phyloP scores from a whole-genome alignment of 1,140 invertebrate species.

The Anastrepha obliqua region DNA sequence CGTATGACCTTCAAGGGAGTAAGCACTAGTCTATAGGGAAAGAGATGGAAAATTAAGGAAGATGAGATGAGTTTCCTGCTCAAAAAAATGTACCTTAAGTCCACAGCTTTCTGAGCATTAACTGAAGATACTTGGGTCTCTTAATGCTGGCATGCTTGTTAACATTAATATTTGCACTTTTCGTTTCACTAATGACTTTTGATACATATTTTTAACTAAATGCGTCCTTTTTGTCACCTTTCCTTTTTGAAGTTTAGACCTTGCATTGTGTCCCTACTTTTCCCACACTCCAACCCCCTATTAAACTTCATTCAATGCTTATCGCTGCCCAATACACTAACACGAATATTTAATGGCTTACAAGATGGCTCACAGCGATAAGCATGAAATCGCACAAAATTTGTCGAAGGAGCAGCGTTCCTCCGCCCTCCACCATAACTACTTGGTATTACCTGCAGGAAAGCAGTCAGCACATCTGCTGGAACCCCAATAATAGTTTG shows the following conservation, averaged over 20 bases:
- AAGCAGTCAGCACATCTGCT: not conserved
- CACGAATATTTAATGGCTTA: conserved; percentile 21
- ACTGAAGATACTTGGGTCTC: no score
- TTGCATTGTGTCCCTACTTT: not conserved
- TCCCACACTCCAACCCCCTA: not conserved
- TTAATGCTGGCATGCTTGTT: no score
- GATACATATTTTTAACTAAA: no score
- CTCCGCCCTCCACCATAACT: not conserved
- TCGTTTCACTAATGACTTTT: no score
- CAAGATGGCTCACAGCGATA: not conserved
- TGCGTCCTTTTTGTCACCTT: no score
- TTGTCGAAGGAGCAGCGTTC: not conserved
- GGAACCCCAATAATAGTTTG: not conserved
- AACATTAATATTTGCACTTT: no score
- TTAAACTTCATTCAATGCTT: not conserved
- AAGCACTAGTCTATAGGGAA: no score
- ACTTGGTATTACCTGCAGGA: not conserved
- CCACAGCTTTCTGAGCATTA: no score
- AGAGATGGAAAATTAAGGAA: no score
- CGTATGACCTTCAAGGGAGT: no score
- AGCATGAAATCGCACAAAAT: conserved; percentile 29
- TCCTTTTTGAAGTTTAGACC: not conserved
- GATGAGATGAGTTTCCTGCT: no score
- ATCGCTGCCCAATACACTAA: not conserved
- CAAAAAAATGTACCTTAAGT: no score